These are phyloP conservation scores for Cochlearius cochlearius DNA, from an alignment of 2,113 vertebrate genomes.

Conservation along the genomic window DNA sequence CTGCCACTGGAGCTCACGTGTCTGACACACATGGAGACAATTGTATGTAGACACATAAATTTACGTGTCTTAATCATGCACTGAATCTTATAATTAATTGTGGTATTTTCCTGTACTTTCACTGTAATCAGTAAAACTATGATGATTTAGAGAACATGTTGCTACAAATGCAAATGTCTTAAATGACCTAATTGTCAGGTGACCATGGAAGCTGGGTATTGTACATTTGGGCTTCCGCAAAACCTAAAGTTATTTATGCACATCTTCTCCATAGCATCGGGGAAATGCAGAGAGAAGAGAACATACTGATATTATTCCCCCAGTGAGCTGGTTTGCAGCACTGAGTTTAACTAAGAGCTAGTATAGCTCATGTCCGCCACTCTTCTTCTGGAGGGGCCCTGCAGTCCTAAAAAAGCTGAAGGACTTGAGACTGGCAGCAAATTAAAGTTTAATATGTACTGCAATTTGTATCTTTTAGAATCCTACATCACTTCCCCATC, in stretches of 20 bases:
- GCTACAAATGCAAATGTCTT: background rate
- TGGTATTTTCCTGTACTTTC: background rate
- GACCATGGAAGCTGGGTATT: background rate
- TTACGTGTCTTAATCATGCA: background rate
- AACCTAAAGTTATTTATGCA: background rate
- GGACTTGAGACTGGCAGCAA: slow-evolving; percentile 1
- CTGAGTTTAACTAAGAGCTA: background rate
- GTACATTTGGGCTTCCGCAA: background rate
- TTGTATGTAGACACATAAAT: background rate
- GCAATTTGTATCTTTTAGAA: slow-evolving; percentile 51
- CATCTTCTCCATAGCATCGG: background rate
- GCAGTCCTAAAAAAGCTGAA: background rate
- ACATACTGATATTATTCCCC: background rate
- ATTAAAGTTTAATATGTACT: slow-evolving; percentile 32
- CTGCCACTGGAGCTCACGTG: background rate
- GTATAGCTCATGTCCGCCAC: background rate
- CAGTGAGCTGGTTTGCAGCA: background rate
- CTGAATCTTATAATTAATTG: background rate
- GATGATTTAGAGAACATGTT: background rate
- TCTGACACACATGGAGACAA: background rate
- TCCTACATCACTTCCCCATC: slow-evolving; percentile 34
- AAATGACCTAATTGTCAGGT: background rate
- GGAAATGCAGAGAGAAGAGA: background rate
- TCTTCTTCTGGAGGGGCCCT: background rate
- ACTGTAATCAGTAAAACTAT: background rate